Conservation (phyloP, 2,113 vertebrate species). For the Ochotona princeps region DNA sequence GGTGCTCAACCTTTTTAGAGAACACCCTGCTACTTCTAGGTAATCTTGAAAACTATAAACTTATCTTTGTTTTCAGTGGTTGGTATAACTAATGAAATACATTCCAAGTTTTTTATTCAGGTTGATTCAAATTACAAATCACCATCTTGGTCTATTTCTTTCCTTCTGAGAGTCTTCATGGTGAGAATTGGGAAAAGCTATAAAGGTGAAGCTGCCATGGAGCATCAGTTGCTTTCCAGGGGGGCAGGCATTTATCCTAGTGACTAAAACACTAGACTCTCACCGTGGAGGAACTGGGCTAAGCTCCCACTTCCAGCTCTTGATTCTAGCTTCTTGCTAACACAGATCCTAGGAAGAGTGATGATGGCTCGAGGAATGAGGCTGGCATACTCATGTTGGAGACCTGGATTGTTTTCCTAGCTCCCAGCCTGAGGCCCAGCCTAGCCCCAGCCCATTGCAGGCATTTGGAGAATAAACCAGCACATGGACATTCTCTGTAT, state of each 20-base stretch:
- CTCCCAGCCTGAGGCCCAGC: no score
- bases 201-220: background rate
- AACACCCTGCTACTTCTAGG: background rate
- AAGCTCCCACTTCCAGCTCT: no score
- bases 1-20: background rate
- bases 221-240: background rate
- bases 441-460: no score
- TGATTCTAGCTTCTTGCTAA: no score
- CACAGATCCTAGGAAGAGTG: no score
- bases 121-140: background rate
- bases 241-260: background rate
- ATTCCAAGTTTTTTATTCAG: background rate
- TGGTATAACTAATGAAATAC: background rate
- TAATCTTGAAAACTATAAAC: background rate
- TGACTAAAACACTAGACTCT: no score
- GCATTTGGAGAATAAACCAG: no score
- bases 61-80: background rate
- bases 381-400: no score
- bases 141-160: background rate
- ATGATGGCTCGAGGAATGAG: no score
- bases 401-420: no score
- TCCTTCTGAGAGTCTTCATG: background rate
- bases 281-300: no score
- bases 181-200: background rate
- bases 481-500: no score